Percentiles rank a stretch among this genome's conserved stretches.
These are phyloP conservation scores for Ophioderma brevispina DNA, from an alignment of 35 echinoderm and acorn worm species.

Conservation along the genomic window DNA sequence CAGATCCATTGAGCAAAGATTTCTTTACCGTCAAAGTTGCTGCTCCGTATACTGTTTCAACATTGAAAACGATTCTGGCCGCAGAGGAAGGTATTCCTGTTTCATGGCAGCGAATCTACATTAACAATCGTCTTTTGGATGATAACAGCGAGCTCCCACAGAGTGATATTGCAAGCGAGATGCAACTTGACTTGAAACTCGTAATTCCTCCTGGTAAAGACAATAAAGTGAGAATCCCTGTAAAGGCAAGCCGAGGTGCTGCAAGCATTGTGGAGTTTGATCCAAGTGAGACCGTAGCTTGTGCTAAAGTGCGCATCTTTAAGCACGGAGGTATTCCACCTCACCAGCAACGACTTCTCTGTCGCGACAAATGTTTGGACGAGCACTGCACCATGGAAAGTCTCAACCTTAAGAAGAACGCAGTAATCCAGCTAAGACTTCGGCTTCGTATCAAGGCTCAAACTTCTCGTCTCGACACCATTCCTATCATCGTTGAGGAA, in stretches of 20 bases:
- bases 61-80: constrained; percentile 40
- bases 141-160: constrained; percentile 22
- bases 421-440: constrained; percentile 32
- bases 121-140: constrained; percentile 17
- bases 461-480: background rate
- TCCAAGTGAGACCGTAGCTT: constrained; percentile 36
- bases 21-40: constrained; percentile 42
- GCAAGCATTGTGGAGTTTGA: constrained; percentile 39
- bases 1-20: background rate
- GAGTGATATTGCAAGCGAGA: background rate
- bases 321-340: constrained; percentile 53
- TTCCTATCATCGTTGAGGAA: constrained; percentile 25
- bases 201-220: background rate
- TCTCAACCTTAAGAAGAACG: constrained; percentile 33
- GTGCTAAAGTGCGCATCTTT: constrained; percentile 50
- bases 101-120: constrained; percentile 39
- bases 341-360: constrained; percentile 47
- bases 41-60: constrained; percentile 10
- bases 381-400: constrained; percentile 35
- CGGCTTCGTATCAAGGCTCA: constrained; percentile 6
- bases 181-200: constrained; percentile 13
- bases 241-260: constrained; percentile 14
- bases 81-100: constrained; percentile 60
- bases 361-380: constrained; percentile 36
- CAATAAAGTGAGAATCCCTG: background rate